Base-by-base conservation (phyloP, 2,797 vertebrate species). In the Phrynocephalus forsythii region DNA sequence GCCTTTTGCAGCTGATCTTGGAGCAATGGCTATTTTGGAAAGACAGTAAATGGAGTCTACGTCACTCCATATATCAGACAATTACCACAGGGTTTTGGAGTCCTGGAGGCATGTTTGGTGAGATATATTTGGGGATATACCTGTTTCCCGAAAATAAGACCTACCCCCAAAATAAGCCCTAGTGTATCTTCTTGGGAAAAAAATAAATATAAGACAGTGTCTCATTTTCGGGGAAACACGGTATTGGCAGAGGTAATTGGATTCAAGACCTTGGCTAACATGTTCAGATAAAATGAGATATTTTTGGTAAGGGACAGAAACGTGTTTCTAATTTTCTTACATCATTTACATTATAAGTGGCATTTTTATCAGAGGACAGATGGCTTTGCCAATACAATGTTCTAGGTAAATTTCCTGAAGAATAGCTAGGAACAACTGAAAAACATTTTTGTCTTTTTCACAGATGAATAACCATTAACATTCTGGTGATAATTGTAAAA, bases 251-350 rank as follows among this genome's bases (percentile, higher is more conserved):
- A 94, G 91, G 80, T 87, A 16, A 86, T 84, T 78, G 89, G 84
- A 73, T 92, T 93, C 92, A 84, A 86, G 86, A 82, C 82, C 79
- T 89, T 86, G 86, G 13, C 56, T 90, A 87, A 91, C 88, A 90
- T 88, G 77, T 89, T 94, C 81, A 38, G 89, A 86, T 87, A 87
- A 77, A 86, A 63, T 91, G 81, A 86, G 44, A 88, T 84, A 87
- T 86, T 80, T 83, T 93, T 84, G 44, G 85, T 88, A 82, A 93
- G 90, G 93, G 90, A 38, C 86, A 90, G 80, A 94, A 93, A 86
- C 87, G 28, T 91, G 92, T 91, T 95, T 93, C 89, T 83, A 95
- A 83, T 90, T 93, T 95, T 94, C 91, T 15, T 91, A 52, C 75
- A 9, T 78, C 38, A 90, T 90, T 89, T 87, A 88, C 89, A 93